A percentile compares a stretch with the other conserved stretches of the same genome.
Conservation (phyloP, 2,888 invertebrate genomes). For the Calameuta pallipes region DNA sequence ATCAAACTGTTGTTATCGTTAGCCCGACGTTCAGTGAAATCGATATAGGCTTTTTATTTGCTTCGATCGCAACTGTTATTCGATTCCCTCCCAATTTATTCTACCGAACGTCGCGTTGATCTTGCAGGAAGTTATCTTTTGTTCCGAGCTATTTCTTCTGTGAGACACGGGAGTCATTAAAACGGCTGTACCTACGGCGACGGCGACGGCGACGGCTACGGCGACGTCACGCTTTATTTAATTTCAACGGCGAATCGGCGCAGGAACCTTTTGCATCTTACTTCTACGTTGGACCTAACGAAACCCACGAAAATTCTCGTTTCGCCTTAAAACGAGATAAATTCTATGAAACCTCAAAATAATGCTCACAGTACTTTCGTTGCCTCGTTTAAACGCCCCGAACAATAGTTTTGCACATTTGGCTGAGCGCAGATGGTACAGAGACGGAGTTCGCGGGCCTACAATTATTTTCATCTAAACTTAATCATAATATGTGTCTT, state of each 20-base stretch:
- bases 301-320: background rate
- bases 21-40: background rate
- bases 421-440: background rate
- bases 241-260: background rate
- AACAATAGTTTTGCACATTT: background rate
- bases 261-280: too few species aligned
- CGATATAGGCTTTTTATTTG: too few species aligned
- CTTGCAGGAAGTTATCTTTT: background rate
- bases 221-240: background rate
- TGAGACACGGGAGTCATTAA: background rate
- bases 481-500: constrained; percentile 24
- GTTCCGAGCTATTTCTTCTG: background rate
- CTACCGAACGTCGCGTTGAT: background rate
- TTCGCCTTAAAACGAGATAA: background rate
- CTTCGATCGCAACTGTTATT: background rate
- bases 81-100: background rate
- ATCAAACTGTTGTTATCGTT: background rate
- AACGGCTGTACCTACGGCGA: background rate
- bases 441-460: constrained; percentile 14
- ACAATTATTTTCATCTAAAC: constrained; percentile 20
- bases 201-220: too few species aligned
- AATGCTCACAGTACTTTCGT: background rate
- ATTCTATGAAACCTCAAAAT: background rate
- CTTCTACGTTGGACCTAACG: background rate
- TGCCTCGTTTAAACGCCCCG: background rate